A percentile compares a stretch with the other conserved stretches of the same genome.
Evolutionary conservation across 2,888 invertebrate species (phyloP).

Genomic region (Calephelis perditalis): DNA sequence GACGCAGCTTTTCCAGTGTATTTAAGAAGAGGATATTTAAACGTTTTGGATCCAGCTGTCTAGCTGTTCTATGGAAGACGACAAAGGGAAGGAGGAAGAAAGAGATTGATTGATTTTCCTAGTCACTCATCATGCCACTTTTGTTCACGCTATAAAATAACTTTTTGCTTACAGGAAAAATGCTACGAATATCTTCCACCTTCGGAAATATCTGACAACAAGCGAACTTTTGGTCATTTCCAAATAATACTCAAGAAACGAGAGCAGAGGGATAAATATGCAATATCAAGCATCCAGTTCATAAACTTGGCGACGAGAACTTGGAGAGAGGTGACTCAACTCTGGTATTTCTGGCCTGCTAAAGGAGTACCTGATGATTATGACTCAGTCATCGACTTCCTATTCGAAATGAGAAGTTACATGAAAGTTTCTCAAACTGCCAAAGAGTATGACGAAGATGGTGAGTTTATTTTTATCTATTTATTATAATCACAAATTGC

Average conservation of each 20-base stretch:
- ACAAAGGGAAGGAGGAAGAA: no score
- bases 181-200: slow-evolving; percentile 95
- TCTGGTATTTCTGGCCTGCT: slow-evolving; percentile 97
- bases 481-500: no score
- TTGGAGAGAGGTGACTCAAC: slow-evolving; percentile 92
- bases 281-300: slow-evolving; percentile 90
- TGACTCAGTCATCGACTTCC: slow-evolving; percentile 90
- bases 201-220: slow-evolving; percentile 93
- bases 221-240: slow-evolving; percentile 91
- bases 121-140: no score
- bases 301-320: slow-evolving; percentile 90
- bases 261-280: slow-evolving; percentile 94
- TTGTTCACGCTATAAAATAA: no score
- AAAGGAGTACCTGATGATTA: slow-evolving; percentile 91
- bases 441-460: slow-evolving; percentile 74
- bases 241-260: slow-evolving; percentile 92
- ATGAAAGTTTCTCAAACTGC: slow-evolving; percentile 72
- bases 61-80: no score
- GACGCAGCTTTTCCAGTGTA: no score
- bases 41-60: no score
- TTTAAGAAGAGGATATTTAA: no score
- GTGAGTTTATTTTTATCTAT: slow-evolving; percentile 33
- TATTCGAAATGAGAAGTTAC: slow-evolving; percentile 87
- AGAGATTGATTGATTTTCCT: no score
- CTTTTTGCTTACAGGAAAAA: slow-evolving; percentile 81